phyloP scores from a whole-genome alignment of 2,797 vertebrate genomes.

The Eutrigla gurnardus region DNA sequence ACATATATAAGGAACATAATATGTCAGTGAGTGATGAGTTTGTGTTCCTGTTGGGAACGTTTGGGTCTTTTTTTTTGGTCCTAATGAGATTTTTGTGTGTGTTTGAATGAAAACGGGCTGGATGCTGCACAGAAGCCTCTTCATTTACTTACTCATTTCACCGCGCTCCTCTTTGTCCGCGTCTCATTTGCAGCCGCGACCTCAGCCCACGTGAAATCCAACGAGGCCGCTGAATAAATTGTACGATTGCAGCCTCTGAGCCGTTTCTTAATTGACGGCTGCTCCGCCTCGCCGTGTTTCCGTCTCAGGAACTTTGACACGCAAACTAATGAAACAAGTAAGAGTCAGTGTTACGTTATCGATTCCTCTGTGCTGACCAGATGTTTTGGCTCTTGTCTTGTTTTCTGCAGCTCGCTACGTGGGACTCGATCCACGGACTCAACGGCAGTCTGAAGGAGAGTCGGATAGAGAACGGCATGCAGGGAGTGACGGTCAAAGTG shows the following conservation, averaged over 20 bases:
- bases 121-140: neutral
- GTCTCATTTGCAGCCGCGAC: constrained; percentile 13
- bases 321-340: neutral
- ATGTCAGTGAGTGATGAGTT: no score
- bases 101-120: neutral
- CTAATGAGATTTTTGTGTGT: constrained; percentile 35
- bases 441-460: constrained; percentile 97
- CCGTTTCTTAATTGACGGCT: neutral
- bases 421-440: constrained; percentile 93
- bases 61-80: no score
- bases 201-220: constrained; percentile 9
- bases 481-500: constrained; percentile 96
- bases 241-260: constrained; percentile 15
- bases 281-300: neutral
- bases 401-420: constrained; percentile 89
- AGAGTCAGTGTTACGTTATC: neutral
- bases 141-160: neutral
- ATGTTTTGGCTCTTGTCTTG: neutral
- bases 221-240: constrained; percentile 19
- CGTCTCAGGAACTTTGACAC: neutral
- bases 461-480: constrained; percentile 94
- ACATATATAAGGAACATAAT: no score
- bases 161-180: neutral
- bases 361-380: neutral
- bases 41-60: no score